Percentiles rank a stretch among this genome's conserved stretches.
phyloP scores from a whole-genome alignment of 2,797 vertebrate species.

The Acipenser ruthenus region DNA sequence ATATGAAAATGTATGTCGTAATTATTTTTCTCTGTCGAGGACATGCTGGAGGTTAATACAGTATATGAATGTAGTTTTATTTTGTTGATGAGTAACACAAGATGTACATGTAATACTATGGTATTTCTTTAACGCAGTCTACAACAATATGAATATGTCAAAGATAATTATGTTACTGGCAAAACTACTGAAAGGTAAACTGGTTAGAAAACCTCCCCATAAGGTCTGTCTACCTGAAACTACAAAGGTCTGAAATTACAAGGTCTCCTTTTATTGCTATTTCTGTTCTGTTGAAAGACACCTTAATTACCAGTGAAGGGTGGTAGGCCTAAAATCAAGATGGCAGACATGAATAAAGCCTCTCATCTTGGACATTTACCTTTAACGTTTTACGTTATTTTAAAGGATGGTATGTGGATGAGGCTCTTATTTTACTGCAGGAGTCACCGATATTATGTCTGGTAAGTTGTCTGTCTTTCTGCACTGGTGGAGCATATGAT shows the following conservation, averaged over 20 bases:
- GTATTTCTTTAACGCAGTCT: too few relatives aligned
- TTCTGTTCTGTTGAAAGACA: background rate
- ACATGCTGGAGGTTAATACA: too few relatives aligned
- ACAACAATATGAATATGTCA: background rate
- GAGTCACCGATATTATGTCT: background rate
- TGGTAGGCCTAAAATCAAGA: background rate
- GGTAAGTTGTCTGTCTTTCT: background rate
- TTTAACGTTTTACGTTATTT: background rate
- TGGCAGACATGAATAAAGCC: background rate
- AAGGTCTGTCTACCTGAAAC: background rate
- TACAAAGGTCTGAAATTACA: background rate
- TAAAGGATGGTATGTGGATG: background rate
- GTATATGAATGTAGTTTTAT: too few relatives aligned
- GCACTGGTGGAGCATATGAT: background rate
- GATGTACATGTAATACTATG: too few relatives aligned
- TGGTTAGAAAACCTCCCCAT: background rate
- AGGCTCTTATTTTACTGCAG: background rate
- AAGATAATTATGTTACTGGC: background rate
- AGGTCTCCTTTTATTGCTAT: background rate
- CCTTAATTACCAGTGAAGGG: background rate
- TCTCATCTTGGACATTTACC: background rate
- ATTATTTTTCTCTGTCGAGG: too few relatives aligned
- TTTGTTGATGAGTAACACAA: too few relatives aligned
- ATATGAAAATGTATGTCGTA: too few relatives aligned
- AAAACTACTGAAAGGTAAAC: too few relatives aligned